A percentile compares a stretch with the other conserved stretches of the same genome.
phyloP scores from a whole-genome alignment of 2,888 invertebrate species.

The Plusia festucae region DNA sequence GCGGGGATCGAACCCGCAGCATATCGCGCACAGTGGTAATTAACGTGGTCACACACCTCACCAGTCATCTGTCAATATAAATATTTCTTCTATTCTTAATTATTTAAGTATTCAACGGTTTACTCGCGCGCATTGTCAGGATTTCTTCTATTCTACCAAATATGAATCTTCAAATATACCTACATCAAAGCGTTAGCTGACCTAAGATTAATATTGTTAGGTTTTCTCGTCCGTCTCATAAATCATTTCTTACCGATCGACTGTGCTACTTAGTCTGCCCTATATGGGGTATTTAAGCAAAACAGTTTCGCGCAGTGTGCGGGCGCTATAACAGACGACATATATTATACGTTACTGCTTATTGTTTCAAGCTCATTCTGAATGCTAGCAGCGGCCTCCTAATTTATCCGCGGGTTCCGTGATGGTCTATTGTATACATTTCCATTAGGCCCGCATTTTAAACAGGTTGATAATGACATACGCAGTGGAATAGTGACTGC shows the following conservation, averaged over 20 bases:
- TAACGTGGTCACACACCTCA: no score
- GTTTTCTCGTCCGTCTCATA: neutral
- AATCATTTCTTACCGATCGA: constrained; percentile 6
- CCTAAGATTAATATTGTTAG: neutral
- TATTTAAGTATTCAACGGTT: no score
- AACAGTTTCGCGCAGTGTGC: constrained; percentile 48
- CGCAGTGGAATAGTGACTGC: constrained; percentile 31
- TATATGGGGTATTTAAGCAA: constrained; percentile 48
- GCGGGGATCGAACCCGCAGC: no score
- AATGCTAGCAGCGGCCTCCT: constrained; percentile 69
- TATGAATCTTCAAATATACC: neutral
- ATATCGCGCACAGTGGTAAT: no score
- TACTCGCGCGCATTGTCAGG: no score
- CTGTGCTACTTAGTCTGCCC: constrained; percentile 14
- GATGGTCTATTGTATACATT: constrained; percentile 70
- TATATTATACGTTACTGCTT: constrained; percentile 61
- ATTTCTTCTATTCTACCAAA: neutral
- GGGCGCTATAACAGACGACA: constrained; percentile 48
- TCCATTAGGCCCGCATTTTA: constrained; percentile 68
- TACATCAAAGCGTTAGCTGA: neutral
- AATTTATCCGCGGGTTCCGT: constrained; percentile 73
- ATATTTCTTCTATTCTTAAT: no score
- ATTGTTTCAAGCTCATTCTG: constrained; percentile 69
- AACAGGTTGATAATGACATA: constrained; percentile 49
- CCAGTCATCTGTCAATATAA: no score